Percentiles rank a stretch among this genome's conserved stretches.
phyloP scores from a whole-genome alignment of 2,113 vertebrate genomes.

The Neodontobutis hainanensis region DNA sequence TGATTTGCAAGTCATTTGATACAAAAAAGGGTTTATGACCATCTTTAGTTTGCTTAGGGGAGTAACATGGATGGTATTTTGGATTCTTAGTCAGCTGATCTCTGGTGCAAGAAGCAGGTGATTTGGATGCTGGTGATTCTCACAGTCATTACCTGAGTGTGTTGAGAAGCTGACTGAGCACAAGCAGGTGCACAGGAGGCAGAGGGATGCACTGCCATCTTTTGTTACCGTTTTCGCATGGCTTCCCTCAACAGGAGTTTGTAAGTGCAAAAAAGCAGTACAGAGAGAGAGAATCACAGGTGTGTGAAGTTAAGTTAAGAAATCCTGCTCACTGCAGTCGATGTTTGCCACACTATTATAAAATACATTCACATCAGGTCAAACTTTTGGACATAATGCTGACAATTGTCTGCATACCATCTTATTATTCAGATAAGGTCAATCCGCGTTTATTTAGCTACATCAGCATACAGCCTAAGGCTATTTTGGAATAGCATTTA shows the following conservation, averaged over 20 bases:
- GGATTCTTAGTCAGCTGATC: conserved; percentile 22
- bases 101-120: conserved; percentile 24
- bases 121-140: conserved; percentile 38
- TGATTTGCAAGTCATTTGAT: not conserved
- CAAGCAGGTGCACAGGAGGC: conserved; percentile 53
- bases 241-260: conserved; percentile 41
- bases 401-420: conserved; percentile 28
- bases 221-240: conserved; percentile 50
- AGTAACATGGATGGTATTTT: not conserved
- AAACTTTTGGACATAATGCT: conserved; percentile 11
- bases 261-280: conserved; percentile 11
- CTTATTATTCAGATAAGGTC: conserved; percentile 25
- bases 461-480: conserved; percentile 18
- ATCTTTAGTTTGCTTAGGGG: not conserved
- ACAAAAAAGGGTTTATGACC: not conserved
- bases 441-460: conserved; percentile 37
- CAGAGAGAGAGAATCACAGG: conserved; percentile 37
- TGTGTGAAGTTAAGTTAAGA: conserved; percentile 31
- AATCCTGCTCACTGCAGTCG: conserved; percentile 11
- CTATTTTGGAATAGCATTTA: not conserved
- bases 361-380: conserved; percentile 23
- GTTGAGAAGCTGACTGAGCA: conserved; percentile 36
- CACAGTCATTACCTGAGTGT: conserved; percentile 52
- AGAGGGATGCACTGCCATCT: conserved; percentile 39
- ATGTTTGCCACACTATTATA: conserved; percentile 4